Percentiles rank a stretch among this genome's conserved stretches.
phyloP scores from a whole-genome alignment of 2,797 vertebrate species.

The Scyliorhinus canicula region DNA sequence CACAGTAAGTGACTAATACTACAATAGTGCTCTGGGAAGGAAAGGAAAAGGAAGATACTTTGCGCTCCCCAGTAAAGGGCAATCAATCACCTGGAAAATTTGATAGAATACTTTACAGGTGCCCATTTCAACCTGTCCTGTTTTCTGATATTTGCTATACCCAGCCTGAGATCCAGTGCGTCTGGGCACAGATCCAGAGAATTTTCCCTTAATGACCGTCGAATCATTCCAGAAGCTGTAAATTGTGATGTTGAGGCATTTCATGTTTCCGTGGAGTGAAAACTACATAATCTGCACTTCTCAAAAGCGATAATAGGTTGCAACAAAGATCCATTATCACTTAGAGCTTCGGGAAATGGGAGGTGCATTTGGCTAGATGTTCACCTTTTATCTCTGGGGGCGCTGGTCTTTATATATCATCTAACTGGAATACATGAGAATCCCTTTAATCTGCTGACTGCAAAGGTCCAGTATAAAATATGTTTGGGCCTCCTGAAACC shows the following conservation, averaged over 20 bases:
- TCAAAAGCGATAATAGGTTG: neutral
- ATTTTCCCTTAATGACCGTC: neutral
- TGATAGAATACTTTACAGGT: neutral
- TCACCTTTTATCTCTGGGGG: neutral
- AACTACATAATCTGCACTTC: neutral
- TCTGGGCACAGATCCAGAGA: too few species aligned
- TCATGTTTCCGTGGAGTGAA: neutral
- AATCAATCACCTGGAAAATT: neutral
- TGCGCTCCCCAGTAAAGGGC: neutral
- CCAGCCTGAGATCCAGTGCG: neutral
- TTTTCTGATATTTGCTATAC: neutral
- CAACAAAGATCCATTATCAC: conserved; percentile 13
- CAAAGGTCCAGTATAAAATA: neutral
- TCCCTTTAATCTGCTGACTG: neutral
- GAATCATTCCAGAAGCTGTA: neutral
- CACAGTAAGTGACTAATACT: too few species aligned
- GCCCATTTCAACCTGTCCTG: neutral
- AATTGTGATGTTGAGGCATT: neutral
- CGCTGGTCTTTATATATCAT: neutral
- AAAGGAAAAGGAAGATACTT: neutral
- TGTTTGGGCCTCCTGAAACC: neutral
- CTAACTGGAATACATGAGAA: neutral
- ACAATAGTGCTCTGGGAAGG: too few species aligned
- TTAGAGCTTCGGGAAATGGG: conserved; percentile 12
- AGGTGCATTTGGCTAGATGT: neutral